Conservation (phyloP, 30 jellyfish, hydroid and myxozoan genomes). For the Catostylus mosaicus region DNA sequence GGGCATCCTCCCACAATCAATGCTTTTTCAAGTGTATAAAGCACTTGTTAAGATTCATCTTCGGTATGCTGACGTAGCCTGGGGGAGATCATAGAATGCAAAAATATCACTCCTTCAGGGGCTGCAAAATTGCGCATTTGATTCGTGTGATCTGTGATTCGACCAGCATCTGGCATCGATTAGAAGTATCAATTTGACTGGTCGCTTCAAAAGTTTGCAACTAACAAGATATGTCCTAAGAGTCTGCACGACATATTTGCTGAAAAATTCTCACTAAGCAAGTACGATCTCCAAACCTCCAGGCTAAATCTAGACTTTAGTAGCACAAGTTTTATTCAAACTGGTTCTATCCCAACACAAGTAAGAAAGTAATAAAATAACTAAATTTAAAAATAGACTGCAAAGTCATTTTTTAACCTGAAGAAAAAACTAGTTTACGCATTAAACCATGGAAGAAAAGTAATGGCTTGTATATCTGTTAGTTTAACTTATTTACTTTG, state of each 20-base stretch:
- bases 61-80: conserved; percentile 40
- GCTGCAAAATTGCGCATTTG: conserved; percentile 31
- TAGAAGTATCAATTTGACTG: conserved; percentile 2
- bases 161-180: conserved; percentile 29
- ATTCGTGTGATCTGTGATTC: not conserved
- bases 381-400: no score
- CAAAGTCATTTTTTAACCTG: no score
- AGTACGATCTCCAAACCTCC: not conserved
- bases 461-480: no score
- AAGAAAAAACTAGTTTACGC: no score
- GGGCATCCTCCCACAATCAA: conserved; percentile 43
- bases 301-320: not conserved
- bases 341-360: no score
- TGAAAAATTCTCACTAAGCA: conserved; percentile 6
- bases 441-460: no score
- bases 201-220: not conserved
- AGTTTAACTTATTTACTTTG: no score
- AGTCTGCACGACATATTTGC: conserved; percentile 19
- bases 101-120: conserved; percentile 39
- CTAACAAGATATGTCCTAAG: conserved; percentile 17
- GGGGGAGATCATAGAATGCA: conserved; percentile 46
- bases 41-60: conserved; percentile 37
- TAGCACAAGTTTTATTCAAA: no score
- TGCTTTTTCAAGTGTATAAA: conserved; percentile 14
- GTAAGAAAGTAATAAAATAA: no score